A percentile compares a stretch with the other conserved stretches of the same genome.
Evolutionary conservation across 2,797 vertebrate genomes (phyloP).

Genomic region (Gephyroberyx darwinii): DNA sequence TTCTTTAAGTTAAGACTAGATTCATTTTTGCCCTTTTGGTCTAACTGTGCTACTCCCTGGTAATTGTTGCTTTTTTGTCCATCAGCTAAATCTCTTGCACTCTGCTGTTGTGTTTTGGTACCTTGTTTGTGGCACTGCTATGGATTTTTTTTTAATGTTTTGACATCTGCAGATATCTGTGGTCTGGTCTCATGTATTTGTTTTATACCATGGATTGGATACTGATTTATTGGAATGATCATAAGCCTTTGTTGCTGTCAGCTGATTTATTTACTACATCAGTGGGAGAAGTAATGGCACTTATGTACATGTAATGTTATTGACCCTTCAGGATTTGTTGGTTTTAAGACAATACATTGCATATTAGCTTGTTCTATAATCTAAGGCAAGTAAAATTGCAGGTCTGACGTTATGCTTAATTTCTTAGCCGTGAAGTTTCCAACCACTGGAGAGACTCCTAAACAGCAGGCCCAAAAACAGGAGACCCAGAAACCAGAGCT

Average conservation of each 20-base stretch:
- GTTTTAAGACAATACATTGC: slow-evolving; percentile 1
- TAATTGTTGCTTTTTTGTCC: background rate
- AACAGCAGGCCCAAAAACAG: slow-evolving; percentile 48
- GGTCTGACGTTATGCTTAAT: slow-evolving; percentile 39
- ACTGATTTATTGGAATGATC: slow-evolving; percentile 1
- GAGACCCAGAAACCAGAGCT: slow-evolving; percentile 48
- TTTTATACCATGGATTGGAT: slow-evolving; percentile 33
- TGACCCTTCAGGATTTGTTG: background rate
- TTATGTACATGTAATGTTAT: background rate
- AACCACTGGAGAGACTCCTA: slow-evolving; percentile 53
- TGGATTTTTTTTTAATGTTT: background rate
- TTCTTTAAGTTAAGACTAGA: background rate
- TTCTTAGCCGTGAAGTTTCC: slow-evolving; percentile 52
- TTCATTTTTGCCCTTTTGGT: background rate
- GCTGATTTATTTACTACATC: background rate
- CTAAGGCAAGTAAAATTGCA: slow-evolving; percentile 1
- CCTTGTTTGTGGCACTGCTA: background rate
- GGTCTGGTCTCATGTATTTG: background rate
- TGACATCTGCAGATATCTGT: slow-evolving; percentile 1
- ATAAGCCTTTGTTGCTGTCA: background rate
- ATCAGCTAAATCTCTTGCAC: background rate
- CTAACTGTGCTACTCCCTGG: background rate
- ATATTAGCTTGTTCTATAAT: background rate
- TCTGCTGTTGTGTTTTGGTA: background rate
- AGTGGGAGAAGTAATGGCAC: background rate